These are phyloP conservation scores for Hoplodrina ambigua DNA, from an alignment of 2,888 invertebrate genomes.

Conservation along the genomic window DNA sequence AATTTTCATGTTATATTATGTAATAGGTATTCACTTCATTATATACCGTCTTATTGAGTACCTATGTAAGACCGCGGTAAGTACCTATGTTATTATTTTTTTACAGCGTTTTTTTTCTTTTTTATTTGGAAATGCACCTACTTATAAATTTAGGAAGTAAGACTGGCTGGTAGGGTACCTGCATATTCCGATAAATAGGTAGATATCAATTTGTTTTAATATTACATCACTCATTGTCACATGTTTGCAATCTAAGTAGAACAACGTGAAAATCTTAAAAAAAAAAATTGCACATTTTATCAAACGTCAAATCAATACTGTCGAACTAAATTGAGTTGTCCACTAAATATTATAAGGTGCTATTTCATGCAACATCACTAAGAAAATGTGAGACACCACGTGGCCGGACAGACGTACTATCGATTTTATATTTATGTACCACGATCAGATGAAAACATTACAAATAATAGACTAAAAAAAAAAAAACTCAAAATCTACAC, in stretches of 20 bases:
- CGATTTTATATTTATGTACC: conserved; percentile 55
- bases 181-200: neutral
- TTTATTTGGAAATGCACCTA: neutral
- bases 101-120: neutral
- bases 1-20: no score
- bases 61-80: no score
- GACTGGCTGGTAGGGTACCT: neutral
- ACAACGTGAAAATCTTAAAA: conserved; percentile 13
- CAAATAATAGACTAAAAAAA: conserved; percentile 56
- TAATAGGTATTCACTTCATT: no score
- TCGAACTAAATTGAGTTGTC: conserved; percentile 66
- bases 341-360: conserved; percentile 62
- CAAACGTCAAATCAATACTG: conserved; percentile 42
- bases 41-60: no score
- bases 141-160: neutral
- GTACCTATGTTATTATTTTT: no score
- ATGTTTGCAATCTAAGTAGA: neutral
- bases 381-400: conserved; percentile 60
- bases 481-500: conserved; percentile 67
- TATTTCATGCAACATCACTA: conserved; percentile 58
- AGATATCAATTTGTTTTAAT: neutral
- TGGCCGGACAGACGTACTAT: conserved; percentile 56
- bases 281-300: neutral
- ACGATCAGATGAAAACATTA: conserved; percentile 52
- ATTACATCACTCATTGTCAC: neutral